Evolutionary conservation across 2,113 vertebrate genomes (phyloP).

Genomic region (Megaceryle torquata): DNA sequence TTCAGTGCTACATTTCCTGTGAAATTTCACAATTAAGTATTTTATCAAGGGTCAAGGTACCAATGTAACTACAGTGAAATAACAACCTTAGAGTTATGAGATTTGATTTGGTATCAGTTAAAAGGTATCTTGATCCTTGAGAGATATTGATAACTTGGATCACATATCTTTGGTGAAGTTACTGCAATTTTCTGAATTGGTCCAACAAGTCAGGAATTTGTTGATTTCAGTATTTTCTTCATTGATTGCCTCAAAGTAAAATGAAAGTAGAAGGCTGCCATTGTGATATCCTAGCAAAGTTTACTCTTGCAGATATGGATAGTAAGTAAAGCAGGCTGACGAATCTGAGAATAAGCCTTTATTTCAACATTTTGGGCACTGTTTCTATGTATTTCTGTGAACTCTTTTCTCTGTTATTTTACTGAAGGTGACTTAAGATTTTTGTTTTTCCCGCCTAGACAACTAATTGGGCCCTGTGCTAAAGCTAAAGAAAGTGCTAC

Average conservation of each 20-base stretch:
- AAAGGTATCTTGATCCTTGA: not conserved
- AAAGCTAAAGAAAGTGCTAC: not conserved
- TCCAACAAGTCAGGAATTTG: not conserved
- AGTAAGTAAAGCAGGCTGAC: not conserved
- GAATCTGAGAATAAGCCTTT: not conserved
- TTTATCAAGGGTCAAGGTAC: not conserved
- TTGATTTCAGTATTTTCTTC: not conserved
- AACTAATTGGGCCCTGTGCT: not conserved
- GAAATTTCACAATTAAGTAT: not conserved
- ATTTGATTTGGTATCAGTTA: not conserved
- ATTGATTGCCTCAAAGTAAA: not conserved
- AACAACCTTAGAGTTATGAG: not conserved
- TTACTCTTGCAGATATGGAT: not conserved
- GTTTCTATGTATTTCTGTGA: not conserved
- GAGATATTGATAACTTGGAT: not conserved
- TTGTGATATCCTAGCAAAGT: not conserved
- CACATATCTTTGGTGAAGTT: not conserved
- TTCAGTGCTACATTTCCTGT: not conserved
- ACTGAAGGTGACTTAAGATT: not conserved
- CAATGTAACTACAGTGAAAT: not conserved
- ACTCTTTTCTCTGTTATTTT: not conserved
- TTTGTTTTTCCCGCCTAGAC: not conserved
- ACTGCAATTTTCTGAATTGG: not conserved
- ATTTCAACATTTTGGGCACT: not conserved
- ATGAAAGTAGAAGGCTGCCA: not conserved